These are phyloP conservation scores for Cerastoderma edule DNA, from an alignment of 2,888 invertebrate species.

Conservation along the genomic window DNA sequence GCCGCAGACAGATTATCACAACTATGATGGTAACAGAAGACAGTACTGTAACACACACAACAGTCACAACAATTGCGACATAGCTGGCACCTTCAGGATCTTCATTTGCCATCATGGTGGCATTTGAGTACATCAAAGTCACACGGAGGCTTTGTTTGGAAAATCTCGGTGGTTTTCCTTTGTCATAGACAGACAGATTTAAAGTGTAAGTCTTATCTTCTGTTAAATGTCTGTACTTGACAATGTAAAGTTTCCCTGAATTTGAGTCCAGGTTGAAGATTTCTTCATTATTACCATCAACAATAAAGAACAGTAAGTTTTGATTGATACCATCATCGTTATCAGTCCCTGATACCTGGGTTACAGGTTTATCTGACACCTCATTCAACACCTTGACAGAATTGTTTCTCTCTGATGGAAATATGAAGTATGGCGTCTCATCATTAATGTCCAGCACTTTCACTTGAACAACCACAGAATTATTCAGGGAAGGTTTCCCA, in stretches of 20 bases:
- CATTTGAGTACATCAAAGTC: constrained; percentile 57
- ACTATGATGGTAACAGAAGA: constrained; percentile 63
- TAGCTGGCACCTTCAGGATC: constrained; percentile 53
- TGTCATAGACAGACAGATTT: constrained; percentile 58
- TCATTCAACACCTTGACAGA: constrained; percentile 71
- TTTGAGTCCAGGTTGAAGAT: constrained; percentile 63
- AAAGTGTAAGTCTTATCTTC: constrained; percentile 54
- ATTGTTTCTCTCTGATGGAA: constrained; percentile 72
- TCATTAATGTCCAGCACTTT: constrained; percentile 98
- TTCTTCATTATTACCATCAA: constrained; percentile 88
- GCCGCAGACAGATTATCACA: constrained; percentile 60
- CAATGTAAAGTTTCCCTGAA: constrained; percentile 58
- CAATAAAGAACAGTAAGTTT: constrained; percentile 95
- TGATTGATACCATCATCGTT: constrained; percentile 96
- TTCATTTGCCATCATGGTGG: constrained; percentile 28
- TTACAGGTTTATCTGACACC: constrained; percentile 68
- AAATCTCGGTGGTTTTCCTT: constrained; percentile 51
- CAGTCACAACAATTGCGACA: constrained; percentile 63
- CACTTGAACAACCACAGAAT: constrained; percentile 95
- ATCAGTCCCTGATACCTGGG: constrained; percentile 92
- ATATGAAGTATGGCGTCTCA: constrained; percentile 89
- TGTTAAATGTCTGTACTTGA: constrained; percentile 59
- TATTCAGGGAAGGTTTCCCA: constrained; percentile 87
- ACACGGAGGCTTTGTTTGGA: constrained; percentile 43
- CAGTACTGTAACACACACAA: constrained; percentile 65